Evolutionary conservation across 2,888 invertebrate species (phyloP).

Genomic region (Osmoderma eremita): DNA sequence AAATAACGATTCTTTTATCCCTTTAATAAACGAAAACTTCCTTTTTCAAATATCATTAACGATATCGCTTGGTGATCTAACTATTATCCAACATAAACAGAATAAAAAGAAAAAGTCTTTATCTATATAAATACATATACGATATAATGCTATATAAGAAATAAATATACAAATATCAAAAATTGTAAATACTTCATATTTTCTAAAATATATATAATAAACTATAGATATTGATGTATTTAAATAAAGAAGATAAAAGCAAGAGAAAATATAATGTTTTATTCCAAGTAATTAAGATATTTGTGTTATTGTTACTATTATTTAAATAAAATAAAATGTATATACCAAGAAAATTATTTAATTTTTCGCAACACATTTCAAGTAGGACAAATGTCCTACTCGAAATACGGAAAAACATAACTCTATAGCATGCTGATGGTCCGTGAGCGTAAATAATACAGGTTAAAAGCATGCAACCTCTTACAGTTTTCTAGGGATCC

Average conservation of each 20-base stretch:
- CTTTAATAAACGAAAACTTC: too few species aligned
- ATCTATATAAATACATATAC: conserved; percentile 20
- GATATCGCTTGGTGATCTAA: conserved; percentile 35
- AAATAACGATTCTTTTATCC: neutral
- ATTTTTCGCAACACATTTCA: neutral
- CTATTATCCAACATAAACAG: neutral
- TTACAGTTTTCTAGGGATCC: too few species aligned
- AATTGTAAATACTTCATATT: conserved; percentile 55
- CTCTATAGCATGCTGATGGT: too few species aligned
- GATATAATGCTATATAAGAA: conserved; percentile 23
- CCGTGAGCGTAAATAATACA: too few species aligned
- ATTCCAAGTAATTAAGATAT: neutral
- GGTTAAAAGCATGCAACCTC: too few species aligned
- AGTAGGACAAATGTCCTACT: too few species aligned
- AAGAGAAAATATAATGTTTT: conserved; percentile 7
- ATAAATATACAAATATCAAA: conserved; percentile 48
- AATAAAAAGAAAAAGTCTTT: conserved; percentile 10
- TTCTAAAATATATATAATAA: conserved; percentile 54
- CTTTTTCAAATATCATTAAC: neutral
- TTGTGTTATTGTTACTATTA: conserved; percentile 1
- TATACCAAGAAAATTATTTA: neutral
- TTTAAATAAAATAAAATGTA: neutral
- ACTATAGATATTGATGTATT: conserved; percentile 44
- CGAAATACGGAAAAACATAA: too few species aligned
- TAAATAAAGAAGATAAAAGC: conserved; percentile 9